phyloP scores from a whole-genome alignment of 2,113 vertebrate species.

The Chamaea fasciata region DNA sequence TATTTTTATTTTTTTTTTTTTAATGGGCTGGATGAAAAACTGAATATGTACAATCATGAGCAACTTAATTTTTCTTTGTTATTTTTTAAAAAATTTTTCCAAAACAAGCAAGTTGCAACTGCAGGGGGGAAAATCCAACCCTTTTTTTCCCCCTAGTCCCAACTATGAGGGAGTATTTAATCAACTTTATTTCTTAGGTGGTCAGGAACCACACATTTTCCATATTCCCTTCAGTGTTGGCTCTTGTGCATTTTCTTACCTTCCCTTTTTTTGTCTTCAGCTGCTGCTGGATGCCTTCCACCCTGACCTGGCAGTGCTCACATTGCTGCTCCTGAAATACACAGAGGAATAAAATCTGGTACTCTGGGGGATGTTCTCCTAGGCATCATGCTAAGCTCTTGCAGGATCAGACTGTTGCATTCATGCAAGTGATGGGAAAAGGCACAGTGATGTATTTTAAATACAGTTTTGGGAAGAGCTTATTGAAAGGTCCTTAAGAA shows the following conservation, averaged over 20 bases:
- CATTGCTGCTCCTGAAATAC: not conserved
- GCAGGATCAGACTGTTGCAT: not conserved
- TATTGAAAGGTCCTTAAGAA: not conserved
- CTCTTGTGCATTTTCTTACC: not conserved
- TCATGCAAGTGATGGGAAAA: not conserved
- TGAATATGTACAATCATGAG: not conserved
- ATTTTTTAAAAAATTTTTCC: not conserved
- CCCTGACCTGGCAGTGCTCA: not conserved
- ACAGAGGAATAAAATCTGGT: not conserved
- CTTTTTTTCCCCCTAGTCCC: not conserved
- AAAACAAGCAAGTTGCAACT: not conserved
- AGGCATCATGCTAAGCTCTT: not conserved
- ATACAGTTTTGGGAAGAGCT: not conserved
- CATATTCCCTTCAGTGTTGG: not conserved
- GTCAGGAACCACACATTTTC: not conserved
- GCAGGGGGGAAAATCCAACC: not conserved
- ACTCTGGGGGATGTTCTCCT: not conserved
- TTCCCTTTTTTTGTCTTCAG: not conserved
- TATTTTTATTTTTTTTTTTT: not conserved
- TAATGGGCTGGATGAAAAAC: not conserved
- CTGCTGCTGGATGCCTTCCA: not conserved
- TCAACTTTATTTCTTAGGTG: not conserved
- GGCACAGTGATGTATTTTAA: not conserved
- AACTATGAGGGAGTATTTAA: accelerated
- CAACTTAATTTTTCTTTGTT: not conserved